These are phyloP conservation scores for Macroglossus sobrinus DNA, from an alignment of 2,113 vertebrate species.

Conservation along the genomic window DNA sequence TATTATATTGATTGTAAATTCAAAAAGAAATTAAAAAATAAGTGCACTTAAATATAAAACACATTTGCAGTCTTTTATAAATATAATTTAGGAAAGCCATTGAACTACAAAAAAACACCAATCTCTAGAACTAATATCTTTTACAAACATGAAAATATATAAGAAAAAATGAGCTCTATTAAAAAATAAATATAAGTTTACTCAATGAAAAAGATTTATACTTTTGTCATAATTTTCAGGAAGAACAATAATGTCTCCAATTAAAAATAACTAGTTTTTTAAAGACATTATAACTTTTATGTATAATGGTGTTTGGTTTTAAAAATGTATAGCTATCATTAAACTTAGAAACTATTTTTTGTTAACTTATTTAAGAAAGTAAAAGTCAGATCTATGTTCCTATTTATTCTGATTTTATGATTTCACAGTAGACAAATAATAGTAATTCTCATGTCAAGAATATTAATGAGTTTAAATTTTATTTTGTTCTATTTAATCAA, in stretches of 20 bases:
- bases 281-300: background rate
- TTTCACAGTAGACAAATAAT: background rate
- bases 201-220: background rate
- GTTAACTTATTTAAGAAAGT: background rate
- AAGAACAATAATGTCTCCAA: background rate
- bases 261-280: background rate
- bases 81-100: background rate
- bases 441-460: background rate
- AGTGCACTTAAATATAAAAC: background rate
- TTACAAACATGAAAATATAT: background rate
- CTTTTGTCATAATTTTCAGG: background rate
- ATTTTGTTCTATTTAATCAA: background rate
- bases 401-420: background rate
- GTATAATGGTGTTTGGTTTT: background rate
- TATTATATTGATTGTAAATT: background rate
- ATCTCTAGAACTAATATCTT: background rate
- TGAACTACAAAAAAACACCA: background rate
- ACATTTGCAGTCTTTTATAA: background rate
- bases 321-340: background rate
- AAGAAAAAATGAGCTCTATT: background rate
- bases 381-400: background rate
- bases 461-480: background rate
- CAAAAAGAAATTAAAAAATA: background rate
- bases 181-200: background rate
- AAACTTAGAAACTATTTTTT: background rate